Evolutionary conservation across 2,888 invertebrate species (phyloP), one percentile per base, ranked within the genome.

Genomic region (Empis stercorea): DNA sequence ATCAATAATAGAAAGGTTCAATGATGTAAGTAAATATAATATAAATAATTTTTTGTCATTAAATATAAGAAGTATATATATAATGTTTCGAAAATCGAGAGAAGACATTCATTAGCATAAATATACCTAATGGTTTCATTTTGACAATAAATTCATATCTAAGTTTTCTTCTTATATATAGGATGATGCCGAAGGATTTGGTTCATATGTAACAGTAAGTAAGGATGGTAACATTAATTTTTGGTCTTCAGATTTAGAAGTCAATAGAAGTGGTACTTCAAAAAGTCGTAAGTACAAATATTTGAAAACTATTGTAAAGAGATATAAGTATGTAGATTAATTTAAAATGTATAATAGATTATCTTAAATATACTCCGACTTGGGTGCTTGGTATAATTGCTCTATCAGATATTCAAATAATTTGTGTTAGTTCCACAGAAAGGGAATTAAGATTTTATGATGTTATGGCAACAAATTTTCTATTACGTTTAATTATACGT

Each of bases 361-460:
- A 73, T 52, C 62, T 79, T 51, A 79, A 76, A 61, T 70, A 77
- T 43, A 76, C 76, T 56, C 70, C 76, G 16, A 84, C 84, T 1
- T 83, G 81, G 79, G 79, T 88, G 52, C 78, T 84, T 16, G 83
- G 84, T 56, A 72, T 86, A 66, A 79, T 78, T 48, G 78, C 79
- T 49, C 68, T 89, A 64, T 81, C 87, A 0, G 86, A 87, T 62
- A 80, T 87, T 44, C 80, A 80, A 63, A 79, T 87, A 56, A 71
- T 89, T 15, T 85, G 84, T 51, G 80, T 84, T 11, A 77, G 84
- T 48, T 84, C 87, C 14, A 80, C 84, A 0, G 84, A 87, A 65
- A 71, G 84, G 14, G 87, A 87, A 61, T 67, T 89, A 40, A 76
- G 83, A 53, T 86, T 89, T 66, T 89, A 88, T 61, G 87, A 88